Evolutionary conservation across 2,113 vertebrate species (phyloP).

Genomic region (Blennius ocellaris): DNA sequence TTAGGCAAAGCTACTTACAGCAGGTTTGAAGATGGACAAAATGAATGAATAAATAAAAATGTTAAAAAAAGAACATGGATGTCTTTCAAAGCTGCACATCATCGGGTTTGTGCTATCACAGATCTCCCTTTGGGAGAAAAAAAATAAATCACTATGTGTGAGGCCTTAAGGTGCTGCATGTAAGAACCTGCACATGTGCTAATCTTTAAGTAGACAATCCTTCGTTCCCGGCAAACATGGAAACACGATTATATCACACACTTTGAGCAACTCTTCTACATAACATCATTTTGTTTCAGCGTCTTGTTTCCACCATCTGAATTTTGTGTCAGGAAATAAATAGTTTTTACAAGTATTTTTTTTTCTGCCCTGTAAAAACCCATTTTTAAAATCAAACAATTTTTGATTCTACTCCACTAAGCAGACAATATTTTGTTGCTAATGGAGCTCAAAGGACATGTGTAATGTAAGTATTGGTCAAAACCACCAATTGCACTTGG

Average conservation of each 20-base stretch:
- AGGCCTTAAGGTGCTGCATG: conserved; percentile 42
- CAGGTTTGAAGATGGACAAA: conserved; percentile 3
- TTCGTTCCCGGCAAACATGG: conserved; percentile 8
- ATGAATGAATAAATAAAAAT: background rate
- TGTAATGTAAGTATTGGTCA: background rate
- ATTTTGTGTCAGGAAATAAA: background rate
- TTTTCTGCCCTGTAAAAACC: background rate
- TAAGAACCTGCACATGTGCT: conserved; percentile 53
- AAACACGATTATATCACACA: conserved; percentile 27
- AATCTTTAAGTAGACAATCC: conserved; percentile 41
- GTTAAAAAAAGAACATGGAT: conserved; percentile 27
- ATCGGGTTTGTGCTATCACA: conserved; percentile 65
- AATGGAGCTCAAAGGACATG: background rate
- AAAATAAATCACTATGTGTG: conserved; percentile 15
- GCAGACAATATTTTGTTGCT: background rate
- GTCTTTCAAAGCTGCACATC: conserved; percentile 44
- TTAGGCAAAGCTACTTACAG: background rate
- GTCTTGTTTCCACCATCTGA: background rate
- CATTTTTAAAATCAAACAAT: background rate
- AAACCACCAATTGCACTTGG: background rate
- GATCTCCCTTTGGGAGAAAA: conserved; percentile 32
- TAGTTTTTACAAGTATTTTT: background rate
- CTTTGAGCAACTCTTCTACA: conserved; percentile 3
- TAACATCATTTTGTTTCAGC: background rate
- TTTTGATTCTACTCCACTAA: background rate